Conservation (phyloP, 2,888 invertebrate species). For the Crepidodera aurea region DNA sequence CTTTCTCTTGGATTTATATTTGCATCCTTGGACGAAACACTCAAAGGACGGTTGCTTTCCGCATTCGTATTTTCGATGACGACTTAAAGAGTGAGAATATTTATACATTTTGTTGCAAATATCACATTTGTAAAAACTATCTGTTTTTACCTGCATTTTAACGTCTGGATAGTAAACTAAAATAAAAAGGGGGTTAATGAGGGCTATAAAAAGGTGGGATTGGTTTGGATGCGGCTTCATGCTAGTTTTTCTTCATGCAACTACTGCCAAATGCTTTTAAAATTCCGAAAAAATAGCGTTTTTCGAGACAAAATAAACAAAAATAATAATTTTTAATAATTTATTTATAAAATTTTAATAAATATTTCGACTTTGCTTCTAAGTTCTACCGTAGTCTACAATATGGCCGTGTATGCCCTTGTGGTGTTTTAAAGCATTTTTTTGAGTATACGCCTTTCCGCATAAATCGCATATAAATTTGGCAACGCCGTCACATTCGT, state of each 20-base stretch:
- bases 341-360: too few relatives aligned
- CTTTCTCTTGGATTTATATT: conserved; percentile 51
- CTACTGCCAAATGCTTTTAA: too few relatives aligned
- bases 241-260: background rate
- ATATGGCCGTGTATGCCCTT: conserved; percentile 22
- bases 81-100: conserved; percentile 49
- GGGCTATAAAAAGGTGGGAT: background rate
- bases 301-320: too few relatives aligned
- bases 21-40: conserved; percentile 48
- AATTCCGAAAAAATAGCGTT: too few relatives aligned
- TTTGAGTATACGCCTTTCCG: conserved; percentile 51
- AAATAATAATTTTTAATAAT: too few relatives aligned
- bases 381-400: too few relatives aligned
- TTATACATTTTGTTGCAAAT: conserved; percentile 51
- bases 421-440: conserved; percentile 48
- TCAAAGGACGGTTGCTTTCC: conserved; percentile 50
- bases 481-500: conserved; percentile 75
- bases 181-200: conserved; percentile 14
- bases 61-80: conserved; percentile 52
- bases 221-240: background rate
- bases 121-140: conserved; percentile 39
- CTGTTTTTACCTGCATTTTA: conserved; percentile 16
- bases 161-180: conserved; percentile 21
- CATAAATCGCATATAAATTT: conserved; percentile 57
- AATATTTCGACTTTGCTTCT: too few relatives aligned